A percentile compares a stretch with the other conserved stretches of the same genome.
phyloP scores from a whole-genome alignment of 2,888 invertebrate genomes.

The Isotomurus palustris region DNA sequence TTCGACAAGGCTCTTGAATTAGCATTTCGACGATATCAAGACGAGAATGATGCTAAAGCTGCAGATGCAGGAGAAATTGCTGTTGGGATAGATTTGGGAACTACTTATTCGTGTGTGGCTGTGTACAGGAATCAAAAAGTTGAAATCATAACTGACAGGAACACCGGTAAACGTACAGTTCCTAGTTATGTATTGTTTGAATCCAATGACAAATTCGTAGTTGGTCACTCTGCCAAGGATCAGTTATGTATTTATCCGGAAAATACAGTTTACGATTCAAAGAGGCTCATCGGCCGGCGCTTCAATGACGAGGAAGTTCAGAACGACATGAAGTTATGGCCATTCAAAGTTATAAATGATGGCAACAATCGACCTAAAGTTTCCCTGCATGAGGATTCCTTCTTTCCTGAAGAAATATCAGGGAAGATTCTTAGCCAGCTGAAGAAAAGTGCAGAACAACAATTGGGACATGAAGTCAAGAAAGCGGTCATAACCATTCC shows the following conservation, averaged over 20 bases:
- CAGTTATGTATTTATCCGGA: conserved; percentile 59
- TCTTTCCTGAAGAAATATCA: conserved; percentile 18
- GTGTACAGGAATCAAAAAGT: neutral
- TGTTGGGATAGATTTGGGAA: conserved; percentile 3
- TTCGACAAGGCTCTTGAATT: neutral
- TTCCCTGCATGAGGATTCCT: conserved; percentile 1
- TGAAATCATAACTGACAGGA: neutral
- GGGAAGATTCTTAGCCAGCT: conserved; percentile 13
- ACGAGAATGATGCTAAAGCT: neutral
- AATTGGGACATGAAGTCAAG: conserved; percentile 2
- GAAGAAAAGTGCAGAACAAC: conserved; percentile 7
- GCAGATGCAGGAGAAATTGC: neutral
- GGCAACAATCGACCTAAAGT: conserved; percentile 49
- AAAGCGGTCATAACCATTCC: conserved; percentile 63
- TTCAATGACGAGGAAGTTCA: conserved; percentile 74
- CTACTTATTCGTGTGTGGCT: neutral
- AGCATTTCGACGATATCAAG: neutral
- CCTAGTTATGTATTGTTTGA: conserved; percentile 28
- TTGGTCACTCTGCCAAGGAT: conserved; percentile 22
- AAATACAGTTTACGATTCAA: conserved; percentile 76
- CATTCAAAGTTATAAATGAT: conserved; percentile 67
- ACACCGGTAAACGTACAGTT: neutral
- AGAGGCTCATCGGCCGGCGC: conserved; percentile 74
- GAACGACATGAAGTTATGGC: conserved; percentile 77
- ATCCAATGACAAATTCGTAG: conserved; percentile 43